Evolutionary conservation across 2,888 invertebrate species (phyloP), one percentile per base, ranked within the genome.

Genomic region (Anticlea derivata): DNA sequence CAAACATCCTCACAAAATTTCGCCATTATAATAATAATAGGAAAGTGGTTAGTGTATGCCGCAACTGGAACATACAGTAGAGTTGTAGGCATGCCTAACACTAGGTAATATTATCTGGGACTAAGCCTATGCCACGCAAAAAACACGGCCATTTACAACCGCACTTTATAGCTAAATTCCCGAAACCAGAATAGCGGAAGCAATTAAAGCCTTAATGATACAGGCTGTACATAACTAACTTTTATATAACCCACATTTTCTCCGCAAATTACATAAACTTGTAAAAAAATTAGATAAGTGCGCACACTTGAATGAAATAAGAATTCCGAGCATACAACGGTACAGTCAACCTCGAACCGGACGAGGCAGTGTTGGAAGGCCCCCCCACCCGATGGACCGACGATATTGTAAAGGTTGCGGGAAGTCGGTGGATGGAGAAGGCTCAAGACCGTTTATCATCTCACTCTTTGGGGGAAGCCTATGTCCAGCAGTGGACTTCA

Each of bases 181-280:
- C 33, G 45, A 45, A 59, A 26, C 48, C 48, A 50, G 37, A 53
- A 37, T 30, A 38, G 51, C 50, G 55, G 49, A 51, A 39, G 52
- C 59, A 56, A 61, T 61, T 61, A 56, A 41, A 51, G 38, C 55
- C 47, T 45, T 60, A 61, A 61, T 60, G 53, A 60, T 58, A 50
- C 55, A 45, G 37, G 29, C 13, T 39, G 41, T 13, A 46, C 55
- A 56, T 63, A 63, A 55, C 52, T 58, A 61, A 58, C 58, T 60
- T 60, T 55, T 58, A 55, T 48, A 59, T 54, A 68, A 70, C 52
- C 50, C 51, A 61, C 48, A 58, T 61, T 61, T 58, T 68, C 66
- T 68, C 67, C 62, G 67, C 74, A 84, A 84, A 87, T 82, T 80
- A 84, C 78, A 83, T 83, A 80, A 86, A 84, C 78, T 80, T 80